Evolutionary conservation across 2,113 vertebrate genomes (phyloP).

Genomic region (Perca schrenkii): DNA sequence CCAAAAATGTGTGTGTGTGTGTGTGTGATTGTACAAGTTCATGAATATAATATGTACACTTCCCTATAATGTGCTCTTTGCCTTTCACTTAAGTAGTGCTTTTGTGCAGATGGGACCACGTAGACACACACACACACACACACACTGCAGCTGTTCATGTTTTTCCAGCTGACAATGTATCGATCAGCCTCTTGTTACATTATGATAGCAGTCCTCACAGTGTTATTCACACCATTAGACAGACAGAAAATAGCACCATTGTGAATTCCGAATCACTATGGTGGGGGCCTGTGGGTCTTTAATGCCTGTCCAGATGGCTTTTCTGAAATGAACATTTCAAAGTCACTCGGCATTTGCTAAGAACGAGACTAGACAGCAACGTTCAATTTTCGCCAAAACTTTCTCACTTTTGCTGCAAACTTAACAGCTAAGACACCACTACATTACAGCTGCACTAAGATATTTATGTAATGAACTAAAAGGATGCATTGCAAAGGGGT

Average conservation of each 20-base stretch:
- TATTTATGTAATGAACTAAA: neutral
- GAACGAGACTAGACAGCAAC: slow-evolving; percentile 2
- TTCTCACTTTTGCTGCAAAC: neutral
- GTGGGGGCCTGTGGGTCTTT: slow-evolving; percentile 49
- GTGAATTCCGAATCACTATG: slow-evolving; percentile 62
- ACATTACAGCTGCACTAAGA: neutral
- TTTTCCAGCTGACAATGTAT: slow-evolving; percentile 65
- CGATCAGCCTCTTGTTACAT: slow-evolving; percentile 73
- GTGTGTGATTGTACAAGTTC: slow-evolving; percentile 5
- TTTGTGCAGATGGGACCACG: slow-evolving; percentile 26
- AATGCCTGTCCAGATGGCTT: slow-evolving; percentile 69
- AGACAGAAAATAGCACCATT: slow-evolving; percentile 69
- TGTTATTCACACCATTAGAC: slow-evolving; percentile 75
- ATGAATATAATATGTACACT: slow-evolving; percentile 13
- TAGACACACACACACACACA: neutral
- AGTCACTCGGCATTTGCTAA: slow-evolving; percentile 37
- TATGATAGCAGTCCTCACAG: slow-evolving; percentile 60
- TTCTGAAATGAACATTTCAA: slow-evolving; percentile 65
- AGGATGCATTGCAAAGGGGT: neutral
- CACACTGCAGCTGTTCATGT: slow-evolving; percentile 61
- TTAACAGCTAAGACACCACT: neutral
- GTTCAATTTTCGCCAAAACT: slow-evolving; percentile 6
- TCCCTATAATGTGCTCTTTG: slow-evolving; percentile 21
- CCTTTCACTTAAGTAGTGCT: slow-evolving; percentile 33
- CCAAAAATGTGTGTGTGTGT: neutral